These are phyloP conservation scores for Metacarcinus magister DNA, from an alignment of 2,888 invertebrate genomes.

Conservation along the genomic window DNA sequence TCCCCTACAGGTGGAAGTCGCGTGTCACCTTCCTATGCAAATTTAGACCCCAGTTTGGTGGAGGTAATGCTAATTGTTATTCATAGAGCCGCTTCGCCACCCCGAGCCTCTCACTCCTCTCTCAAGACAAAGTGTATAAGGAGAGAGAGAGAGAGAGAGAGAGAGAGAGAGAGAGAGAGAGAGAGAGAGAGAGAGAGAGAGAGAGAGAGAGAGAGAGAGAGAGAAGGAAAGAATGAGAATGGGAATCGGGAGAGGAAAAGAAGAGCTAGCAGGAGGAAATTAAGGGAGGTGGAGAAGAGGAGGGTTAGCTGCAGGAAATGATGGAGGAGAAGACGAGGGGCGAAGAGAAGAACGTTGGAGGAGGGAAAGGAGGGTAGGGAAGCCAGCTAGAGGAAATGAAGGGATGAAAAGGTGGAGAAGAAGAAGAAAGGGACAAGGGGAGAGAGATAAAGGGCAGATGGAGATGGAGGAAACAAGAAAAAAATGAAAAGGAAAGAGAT, in stretches of 20 bases:
- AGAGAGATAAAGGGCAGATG: not conserved
- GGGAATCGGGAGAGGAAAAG: not conserved
- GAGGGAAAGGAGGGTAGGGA: too few relatives aligned
- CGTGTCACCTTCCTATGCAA: constrained; percentile 61
- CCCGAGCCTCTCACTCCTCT: not conserved
- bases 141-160: too few relatives aligned
- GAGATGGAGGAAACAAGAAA: too few relatives aligned
- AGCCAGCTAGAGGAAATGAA: not conserved
- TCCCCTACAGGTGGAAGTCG: not conserved
- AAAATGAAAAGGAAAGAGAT: not conserved
- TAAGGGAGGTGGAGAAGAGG: not conserved
- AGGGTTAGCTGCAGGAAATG: not conserved
- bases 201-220: too few relatives aligned
- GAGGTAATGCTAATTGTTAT: constrained; percentile 76
- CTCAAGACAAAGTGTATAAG: not conserved
- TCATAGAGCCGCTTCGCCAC: constrained; percentile 70
- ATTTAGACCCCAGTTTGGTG: constrained; percentile 56
- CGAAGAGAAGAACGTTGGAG: not conserved
- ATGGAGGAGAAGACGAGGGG: not conserved
- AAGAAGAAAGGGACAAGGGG: not conserved
- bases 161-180: not conserved
- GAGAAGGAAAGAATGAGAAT: not conserved
- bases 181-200: not conserved
- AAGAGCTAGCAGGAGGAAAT: not conserved
- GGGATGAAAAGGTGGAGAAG: not conserved